Evolutionary conservation across 2,888 invertebrate genomes (phyloP).

Genomic region (Oscheius onirici): DNA sequence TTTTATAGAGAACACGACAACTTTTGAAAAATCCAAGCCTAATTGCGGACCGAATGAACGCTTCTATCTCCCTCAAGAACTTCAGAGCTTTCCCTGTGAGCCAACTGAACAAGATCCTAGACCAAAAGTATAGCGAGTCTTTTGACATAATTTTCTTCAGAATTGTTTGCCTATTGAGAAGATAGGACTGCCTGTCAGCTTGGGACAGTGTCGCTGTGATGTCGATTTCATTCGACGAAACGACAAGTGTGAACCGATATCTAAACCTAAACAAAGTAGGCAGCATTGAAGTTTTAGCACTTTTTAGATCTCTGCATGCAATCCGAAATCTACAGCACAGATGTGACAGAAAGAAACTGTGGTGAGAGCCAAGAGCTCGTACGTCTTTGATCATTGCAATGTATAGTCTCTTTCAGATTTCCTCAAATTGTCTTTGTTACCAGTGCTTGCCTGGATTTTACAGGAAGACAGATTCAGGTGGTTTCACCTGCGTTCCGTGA

Average conservation of each 20-base stretch:
- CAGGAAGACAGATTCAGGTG: too few relatives aligned
- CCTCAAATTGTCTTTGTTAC: not conserved
- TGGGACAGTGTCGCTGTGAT: not conserved
- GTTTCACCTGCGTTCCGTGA: not conserved
- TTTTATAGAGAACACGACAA: too few relatives aligned
- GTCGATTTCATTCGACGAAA: not conserved
- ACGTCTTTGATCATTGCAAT: too few relatives aligned
- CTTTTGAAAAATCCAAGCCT: not conserved
- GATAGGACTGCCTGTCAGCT: too few relatives aligned
- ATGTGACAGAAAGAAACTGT: too few relatives aligned
- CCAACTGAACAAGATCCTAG: not conserved
- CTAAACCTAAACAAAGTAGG: too few relatives aligned
- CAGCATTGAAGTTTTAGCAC: too few relatives aligned
- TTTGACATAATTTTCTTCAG: too few relatives aligned
- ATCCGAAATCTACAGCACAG: too few relatives aligned
- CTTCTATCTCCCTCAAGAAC: not conserved
- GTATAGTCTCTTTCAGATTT: slow-evolving; percentile 1
- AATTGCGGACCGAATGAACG: not conserved
- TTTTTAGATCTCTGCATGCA: too few relatives aligned
- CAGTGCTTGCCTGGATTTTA: not conserved
- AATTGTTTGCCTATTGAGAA: too few relatives aligned
- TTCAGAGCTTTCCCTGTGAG: not conserved
- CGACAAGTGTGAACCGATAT: not conserved
- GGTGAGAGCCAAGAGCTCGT: too few relatives aligned
- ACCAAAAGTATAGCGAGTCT: not conserved